These are phyloP conservation scores for Temnothorax nylanderi DNA, from an alignment of 1,140 invertebrate species.

Conservation along the genomic window DNA sequence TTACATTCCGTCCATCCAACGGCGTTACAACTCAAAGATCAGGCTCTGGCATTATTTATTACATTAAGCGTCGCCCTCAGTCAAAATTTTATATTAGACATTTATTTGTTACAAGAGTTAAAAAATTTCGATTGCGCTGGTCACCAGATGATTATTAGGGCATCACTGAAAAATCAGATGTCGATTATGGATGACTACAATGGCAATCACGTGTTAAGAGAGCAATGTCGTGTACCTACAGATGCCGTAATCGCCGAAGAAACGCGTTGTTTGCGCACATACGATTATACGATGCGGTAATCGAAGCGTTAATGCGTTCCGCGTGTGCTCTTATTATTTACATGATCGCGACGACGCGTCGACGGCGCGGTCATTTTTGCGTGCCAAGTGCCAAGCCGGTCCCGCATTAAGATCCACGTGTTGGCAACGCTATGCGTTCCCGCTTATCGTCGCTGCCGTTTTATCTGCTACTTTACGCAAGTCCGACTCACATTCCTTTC, in stretches of 20 bases:
- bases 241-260: not conserved
- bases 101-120: not conserved
- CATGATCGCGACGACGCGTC: constrained; percentile 7
- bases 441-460: constrained; percentile 16
- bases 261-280: not conserved
- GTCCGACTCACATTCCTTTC: constrained; percentile 43
- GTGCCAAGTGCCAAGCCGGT: constrained; percentile 5
- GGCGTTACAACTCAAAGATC: no score
- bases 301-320: not conserved
- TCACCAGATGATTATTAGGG: not conserved
- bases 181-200: not conserved
- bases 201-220: not conserved
- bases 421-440: constrained; percentile 14
- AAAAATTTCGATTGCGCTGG: not conserved
- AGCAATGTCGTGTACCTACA: not conserved
- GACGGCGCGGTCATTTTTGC: not conserved
- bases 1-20: no score
- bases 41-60: no score
- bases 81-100: not conserved
- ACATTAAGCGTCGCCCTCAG: no score
- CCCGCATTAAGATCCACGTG: constrained; percentile 26
- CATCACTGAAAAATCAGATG: not conserved
- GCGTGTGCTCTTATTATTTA: constrained; percentile 40
- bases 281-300: no score
- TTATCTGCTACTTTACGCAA: constrained; percentile 20